Base-by-base conservation (phyloP, 2,797 vertebrate genomes). In the Lophotriccus pileatus region DNA sequence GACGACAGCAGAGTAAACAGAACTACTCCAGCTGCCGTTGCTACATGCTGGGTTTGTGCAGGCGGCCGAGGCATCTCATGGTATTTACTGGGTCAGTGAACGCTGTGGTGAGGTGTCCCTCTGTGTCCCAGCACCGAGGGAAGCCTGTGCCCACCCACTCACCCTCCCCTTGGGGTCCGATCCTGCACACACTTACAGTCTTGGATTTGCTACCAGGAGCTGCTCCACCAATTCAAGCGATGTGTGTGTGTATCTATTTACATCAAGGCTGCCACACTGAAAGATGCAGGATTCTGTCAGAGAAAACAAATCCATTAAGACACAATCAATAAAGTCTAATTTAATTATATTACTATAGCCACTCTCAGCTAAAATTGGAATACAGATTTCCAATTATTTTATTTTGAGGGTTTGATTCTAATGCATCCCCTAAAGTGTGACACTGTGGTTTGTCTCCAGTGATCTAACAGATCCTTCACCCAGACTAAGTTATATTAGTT, bases 291-390 rank as follows among this genome's bases (percentile, higher is more conserved):
- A 80, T 5, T 53, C 89, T 94, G 87, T 68, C 56, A 41, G 72
- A 89, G 43, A 72, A 83, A 91, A 85, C 34, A 95, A 85, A 93
- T n/a, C 44, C 32, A 43, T 91, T 59, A 52, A 60, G 89, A 83
- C 16, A 84, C 32, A 21, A 25, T 87, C 78, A 47, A 37, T 90
- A 44, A 67, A 87, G 34, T 36, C 37, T 78, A 37, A 59, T 56
- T 86, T 41, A 59, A 81, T 86, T 68, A 56, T 69, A 74, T 44
- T 15, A 52, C 56, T 55, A 8, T 37, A 59, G 39, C 46, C 9
- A 19, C 68, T 76, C 32, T 7, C 27, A 34, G 23, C 59, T 79
- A 66, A 84, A 84, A 89, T 84, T 73, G 52, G 66, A 81, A 69
- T 44, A 37, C 24, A 27, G 13, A n/a, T 66, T 74, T 72, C 52